Evolutionary conservation across 2,797 vertebrate genomes (phyloP).

Genomic region (Alcedo atthis): DNA sequence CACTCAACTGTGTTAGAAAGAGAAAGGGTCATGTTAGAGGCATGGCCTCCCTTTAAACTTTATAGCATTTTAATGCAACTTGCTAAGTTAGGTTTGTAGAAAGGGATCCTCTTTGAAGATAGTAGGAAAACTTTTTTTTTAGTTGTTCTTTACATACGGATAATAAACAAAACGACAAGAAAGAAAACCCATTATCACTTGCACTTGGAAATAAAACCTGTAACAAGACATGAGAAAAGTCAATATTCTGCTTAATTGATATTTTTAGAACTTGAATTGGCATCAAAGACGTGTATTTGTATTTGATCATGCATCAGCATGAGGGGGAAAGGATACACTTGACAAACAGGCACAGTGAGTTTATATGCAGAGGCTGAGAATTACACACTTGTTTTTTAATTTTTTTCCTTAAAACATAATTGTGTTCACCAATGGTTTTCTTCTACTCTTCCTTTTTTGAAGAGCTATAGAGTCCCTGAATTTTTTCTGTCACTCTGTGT

Average conservation of each 20-base stretch:
- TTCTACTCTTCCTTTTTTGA: background rate
- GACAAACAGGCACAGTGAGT: background rate
- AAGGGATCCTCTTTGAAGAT: background rate
- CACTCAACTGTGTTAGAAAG: background rate
- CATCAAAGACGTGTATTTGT: background rate
- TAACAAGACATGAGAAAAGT: background rate
- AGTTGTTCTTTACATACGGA: background rate
- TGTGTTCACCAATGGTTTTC: background rate
- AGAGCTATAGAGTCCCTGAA: conserved; percentile 14
- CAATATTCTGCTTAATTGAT: conserved; percentile 7
- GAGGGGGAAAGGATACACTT: background rate
- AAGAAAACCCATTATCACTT: background rate
- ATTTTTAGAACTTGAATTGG: background rate
- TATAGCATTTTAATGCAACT: background rate
- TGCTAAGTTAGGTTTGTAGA: background rate
- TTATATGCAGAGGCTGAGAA: background rate
- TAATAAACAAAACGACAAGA: background rate
- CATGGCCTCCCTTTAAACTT: background rate
- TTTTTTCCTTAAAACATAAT: background rate
- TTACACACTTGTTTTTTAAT: background rate
- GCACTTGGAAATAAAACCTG: background rate
- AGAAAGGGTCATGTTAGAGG: background rate
- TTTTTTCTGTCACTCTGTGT: conserved; percentile 31
- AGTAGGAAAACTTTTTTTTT: background rate
- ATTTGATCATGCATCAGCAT: background rate